phyloP scores from a whole-genome alignment of 2,888 invertebrate genomes.

The Pachliopta kotzebuea region DNA sequence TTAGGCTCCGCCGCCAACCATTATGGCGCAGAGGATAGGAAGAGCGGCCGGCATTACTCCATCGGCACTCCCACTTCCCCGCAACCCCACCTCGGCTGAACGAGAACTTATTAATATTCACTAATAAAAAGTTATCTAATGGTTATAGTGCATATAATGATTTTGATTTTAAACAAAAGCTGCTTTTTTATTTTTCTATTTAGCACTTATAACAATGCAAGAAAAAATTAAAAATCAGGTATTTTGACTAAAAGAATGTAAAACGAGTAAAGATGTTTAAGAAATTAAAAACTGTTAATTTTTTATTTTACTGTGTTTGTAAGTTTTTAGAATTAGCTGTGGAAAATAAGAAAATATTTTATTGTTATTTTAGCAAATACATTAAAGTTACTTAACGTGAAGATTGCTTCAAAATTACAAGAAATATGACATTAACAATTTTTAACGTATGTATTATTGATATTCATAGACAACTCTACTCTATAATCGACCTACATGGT shows the following conservation, averaged over 20 bases:
- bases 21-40: no score
- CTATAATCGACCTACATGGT: slow-evolving; percentile 7
- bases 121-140: no score
- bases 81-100: no score
- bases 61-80: no score
- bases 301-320: not conserved
- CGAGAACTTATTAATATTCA: no score
- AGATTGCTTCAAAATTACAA: not conserved
- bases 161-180: no score
- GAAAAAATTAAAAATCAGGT: not conserved
- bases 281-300: not conserved
- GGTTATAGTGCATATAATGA: no score
- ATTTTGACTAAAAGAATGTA: not conserved
- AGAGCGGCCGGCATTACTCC: no score
- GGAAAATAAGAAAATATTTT: not conserved
- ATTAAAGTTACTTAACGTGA: no score
- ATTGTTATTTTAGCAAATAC: not conserved
- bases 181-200: no score
- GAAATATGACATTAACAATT: not conserved
- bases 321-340: not conserved
- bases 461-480: slow-evolving; percentile 1
- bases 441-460: not conserved
- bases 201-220: no score
- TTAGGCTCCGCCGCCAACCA: no score
- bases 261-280: not conserved